Evolutionary conservation across 1,140 invertebrate species (phyloP), one percentile per base, ranked within the genome.

Genomic region (Brachionus rotundiformis): DNA sequence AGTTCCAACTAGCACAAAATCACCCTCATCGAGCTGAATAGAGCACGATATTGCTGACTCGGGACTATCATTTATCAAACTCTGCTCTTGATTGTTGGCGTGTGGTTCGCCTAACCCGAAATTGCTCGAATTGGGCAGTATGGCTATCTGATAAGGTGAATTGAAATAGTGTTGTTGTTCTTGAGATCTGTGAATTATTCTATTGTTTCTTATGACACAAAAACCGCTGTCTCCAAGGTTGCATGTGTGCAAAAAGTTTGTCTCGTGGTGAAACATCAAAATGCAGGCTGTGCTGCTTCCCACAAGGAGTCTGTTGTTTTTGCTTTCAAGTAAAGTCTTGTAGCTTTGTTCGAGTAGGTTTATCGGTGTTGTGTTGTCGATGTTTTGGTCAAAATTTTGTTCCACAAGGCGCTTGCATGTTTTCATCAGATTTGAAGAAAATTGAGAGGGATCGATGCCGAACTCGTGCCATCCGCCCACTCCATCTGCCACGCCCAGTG

Each of bases 161-260:
- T 98, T 98, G 87, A 98, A 98, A 87, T 98, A 98, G 88, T 98
- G 96, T 85, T 96, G 95, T 86, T 98, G 96, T 87, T 98, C 96
- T 84, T 94, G 93, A 0, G 94, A 96, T 79, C 94, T 91, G 87
- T 96, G 94, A 25, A 98, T 92, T 11, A 98, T 92, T 84, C 93
- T 90, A 33, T 89, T 90, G 75, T 92, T 90, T 36, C 61, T 47
- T 39, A 98, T 93, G 39, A 98, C 92, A 63, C 47, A 54, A 87
- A 95, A 98, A 11, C 96, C 96, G 85, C 95, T 97, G 88, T 98
- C 96, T 13, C 96, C 96, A 83, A 98, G 94, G 89, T 98, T 98
- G 11, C 96, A 95, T 7, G 95, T 93, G 84, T 96, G 95, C 84
- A 98, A 91, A 82, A 92, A 93, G 85, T 92, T 92, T 82, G 94